Evolutionary conservation across 2,888 invertebrate genomes (phyloP).

Genomic region (Eumacrocentrus americanus): DNA sequence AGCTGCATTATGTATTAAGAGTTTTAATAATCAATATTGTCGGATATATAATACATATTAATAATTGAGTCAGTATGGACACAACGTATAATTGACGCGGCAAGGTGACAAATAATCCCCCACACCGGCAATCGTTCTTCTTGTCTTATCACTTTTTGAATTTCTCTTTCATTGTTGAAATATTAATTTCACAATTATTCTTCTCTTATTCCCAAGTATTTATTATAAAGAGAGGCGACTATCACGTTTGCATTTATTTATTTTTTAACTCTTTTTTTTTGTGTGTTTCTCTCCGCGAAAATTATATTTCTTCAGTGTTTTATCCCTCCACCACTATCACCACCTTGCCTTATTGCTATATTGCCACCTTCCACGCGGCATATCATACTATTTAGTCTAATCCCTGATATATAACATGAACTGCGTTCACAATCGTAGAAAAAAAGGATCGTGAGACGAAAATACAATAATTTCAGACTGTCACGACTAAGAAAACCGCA

Average conservation of each 20-base stretch:
- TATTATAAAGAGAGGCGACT: conserved; percentile 20
- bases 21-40: conserved; percentile 61
- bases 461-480: conserved; percentile 44
- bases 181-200: background rate
- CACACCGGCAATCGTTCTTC: conserved; percentile 34
- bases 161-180: background rate
- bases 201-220: background rate
- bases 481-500: conserved; percentile 31
- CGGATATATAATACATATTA: conserved; percentile 60
- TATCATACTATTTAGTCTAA: conserved; percentile 59
- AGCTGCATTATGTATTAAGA: conserved; percentile 53
- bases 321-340: conserved; percentile 56
- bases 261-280: conserved; percentile 31
- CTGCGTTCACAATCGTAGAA: conserved; percentile 56
- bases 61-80: conserved; percentile 60
- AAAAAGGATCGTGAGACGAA: conserved; percentile 52
- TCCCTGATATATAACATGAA: conserved; percentile 61
- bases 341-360: conserved; percentile 45
- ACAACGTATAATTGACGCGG: conserved; percentile 58
- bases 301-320: conserved; percentile 35
- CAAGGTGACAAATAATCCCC: conserved; percentile 52
- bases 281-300: conserved; percentile 17
- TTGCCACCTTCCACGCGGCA: conserved; percentile 48
- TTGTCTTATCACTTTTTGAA: conserved; percentile 24
- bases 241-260: conserved; percentile 30